Conservation (phyloP, 2,888 invertebrate genomes). For the Hartigia nigra region DNA sequence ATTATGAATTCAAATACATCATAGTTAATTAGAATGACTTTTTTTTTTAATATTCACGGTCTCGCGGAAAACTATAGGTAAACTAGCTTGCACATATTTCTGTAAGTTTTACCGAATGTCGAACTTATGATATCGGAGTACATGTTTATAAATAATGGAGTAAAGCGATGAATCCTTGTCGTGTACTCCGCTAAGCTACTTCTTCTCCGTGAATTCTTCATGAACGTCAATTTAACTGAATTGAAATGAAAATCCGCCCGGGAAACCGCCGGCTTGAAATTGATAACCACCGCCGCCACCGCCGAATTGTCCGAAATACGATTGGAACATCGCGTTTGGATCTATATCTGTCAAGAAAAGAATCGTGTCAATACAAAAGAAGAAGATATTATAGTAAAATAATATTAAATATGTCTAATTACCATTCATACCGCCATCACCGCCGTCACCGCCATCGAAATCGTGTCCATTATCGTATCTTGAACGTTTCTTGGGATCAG, state of each 20-base stretch:
- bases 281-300: slow-evolving; percentile 69
- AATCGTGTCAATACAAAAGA: slow-evolving; percentile 24
- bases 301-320: slow-evolving; percentile 77
- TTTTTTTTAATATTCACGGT: not conserved
- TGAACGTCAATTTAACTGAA: slow-evolving; percentile 70
- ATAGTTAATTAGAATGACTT: not conserved
- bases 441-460: slow-evolving; percentile 78
- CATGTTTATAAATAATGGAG: not conserved
- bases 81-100: not conserved
- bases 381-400: slow-evolving; percentile 11
- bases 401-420: slow-evolving; percentile 46
- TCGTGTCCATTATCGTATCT: slow-evolving; percentile 94
- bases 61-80: not conserved
- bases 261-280: slow-evolving; percentile 70
- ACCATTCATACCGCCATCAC: slow-evolving; percentile 69
- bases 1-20: not conserved
- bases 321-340: slow-evolving; percentile 86
- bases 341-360: slow-evolving; percentile 74
- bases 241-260: slow-evolving; percentile 77
- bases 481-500: slow-evolving; percentile 89
- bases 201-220: not conserved
- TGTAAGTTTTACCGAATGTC: not conserved
- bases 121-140: not conserved
- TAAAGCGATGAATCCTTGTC: not conserved
- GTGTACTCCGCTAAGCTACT: not conserved